A percentile compares a stretch with the other conserved stretches of the same genome.
phyloP scores from a whole-genome alignment of 2,113 vertebrate genomes.

The Rhynchopsitta pachyrhyncha region DNA sequence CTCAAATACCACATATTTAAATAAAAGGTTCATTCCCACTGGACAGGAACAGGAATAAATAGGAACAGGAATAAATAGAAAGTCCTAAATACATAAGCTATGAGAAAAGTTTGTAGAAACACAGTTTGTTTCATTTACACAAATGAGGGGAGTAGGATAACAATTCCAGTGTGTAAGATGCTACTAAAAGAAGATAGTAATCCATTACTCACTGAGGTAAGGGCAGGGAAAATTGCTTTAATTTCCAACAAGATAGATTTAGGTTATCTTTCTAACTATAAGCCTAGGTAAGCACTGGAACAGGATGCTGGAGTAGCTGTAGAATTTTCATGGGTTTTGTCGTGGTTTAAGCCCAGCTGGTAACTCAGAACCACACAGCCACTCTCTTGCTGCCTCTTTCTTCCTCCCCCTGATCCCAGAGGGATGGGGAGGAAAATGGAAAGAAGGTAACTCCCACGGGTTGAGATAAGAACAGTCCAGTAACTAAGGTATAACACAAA shows the following conservation, averaged over 20 bases:
- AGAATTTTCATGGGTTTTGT: neutral
- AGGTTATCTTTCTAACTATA: constrained; percentile 35
- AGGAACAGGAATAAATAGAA: constrained; percentile 31
- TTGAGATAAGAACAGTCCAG: neutral
- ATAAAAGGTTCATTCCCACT: neutral
- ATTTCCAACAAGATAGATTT: constrained; percentile 22
- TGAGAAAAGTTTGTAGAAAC: constrained; percentile 11
- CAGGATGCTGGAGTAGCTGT: neutral
- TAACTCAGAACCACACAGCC: neutral
- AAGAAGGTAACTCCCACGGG: neutral
- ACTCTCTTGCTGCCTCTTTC: neutral
- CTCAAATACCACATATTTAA: neutral
- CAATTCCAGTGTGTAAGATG: neutral
- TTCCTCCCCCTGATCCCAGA: neutral
- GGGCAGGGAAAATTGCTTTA: constrained; percentile 20
- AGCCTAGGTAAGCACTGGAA: constrained; percentile 1
- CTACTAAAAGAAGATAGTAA: neutral
- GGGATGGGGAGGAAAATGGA: neutral
- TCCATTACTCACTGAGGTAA: neutral
- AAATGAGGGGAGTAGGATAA: neutral
- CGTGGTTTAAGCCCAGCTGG: neutral
- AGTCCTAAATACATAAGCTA: neutral
- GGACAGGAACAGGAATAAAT: constrained; percentile 1
- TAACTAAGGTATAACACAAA: neutral
- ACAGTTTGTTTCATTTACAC: neutral